A percentile compares a stretch with the other conserved stretches of the same genome.
Conservation (phyloP, 2,797 vertebrate genomes). For the Myripristis jacobus region DNA sequence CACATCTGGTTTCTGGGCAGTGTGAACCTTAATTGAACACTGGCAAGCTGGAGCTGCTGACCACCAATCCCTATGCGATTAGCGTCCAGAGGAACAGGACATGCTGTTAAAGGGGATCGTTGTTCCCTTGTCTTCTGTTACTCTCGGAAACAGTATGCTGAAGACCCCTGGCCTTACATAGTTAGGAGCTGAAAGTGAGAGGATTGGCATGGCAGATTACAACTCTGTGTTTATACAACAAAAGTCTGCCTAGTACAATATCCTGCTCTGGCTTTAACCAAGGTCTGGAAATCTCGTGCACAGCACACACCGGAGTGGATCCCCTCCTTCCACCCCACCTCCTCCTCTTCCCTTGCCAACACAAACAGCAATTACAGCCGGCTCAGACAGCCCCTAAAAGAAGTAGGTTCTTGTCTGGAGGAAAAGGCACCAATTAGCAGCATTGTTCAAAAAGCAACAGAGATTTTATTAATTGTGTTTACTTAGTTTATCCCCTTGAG, state of each 20-base stretch:
- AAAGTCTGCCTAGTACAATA: conserved; percentile 88
- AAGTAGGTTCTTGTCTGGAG: conserved; percentile 87
- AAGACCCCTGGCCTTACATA: conserved; percentile 74
- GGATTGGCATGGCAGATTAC: conserved; percentile 85
- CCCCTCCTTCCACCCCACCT: conserved; percentile 67
- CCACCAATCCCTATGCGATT: conserved; percentile 77
- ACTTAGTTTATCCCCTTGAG: conserved; percentile 73
- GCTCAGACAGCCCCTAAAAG: conserved; percentile 88
- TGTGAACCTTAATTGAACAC: conserved; percentile 74
- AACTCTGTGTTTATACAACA: conserved; percentile 89
- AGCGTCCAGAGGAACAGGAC: conserved; percentile 67
- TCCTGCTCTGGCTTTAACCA: conserved; percentile 87
- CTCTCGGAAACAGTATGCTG: conserved; percentile 73
- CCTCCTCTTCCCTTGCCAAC: conserved; percentile 84
- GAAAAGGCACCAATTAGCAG: conserved; percentile 89
- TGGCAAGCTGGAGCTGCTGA: conserved; percentile 74
- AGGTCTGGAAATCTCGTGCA: conserved; percentile 89
- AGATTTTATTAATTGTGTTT: conserved; percentile 75
- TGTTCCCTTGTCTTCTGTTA: conserved; percentile 76
- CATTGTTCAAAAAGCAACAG: conserved; percentile 83
- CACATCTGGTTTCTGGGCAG: conserved; percentile 82
- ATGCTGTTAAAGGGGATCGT: conserved; percentile 72
- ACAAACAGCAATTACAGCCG: conserved; percentile 92
- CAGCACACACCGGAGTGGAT: conserved; percentile 86
- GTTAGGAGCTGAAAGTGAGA: conserved; percentile 80